Conservation (phyloP, 2,888 invertebrate species). For the Allacma fusca region DNA sequence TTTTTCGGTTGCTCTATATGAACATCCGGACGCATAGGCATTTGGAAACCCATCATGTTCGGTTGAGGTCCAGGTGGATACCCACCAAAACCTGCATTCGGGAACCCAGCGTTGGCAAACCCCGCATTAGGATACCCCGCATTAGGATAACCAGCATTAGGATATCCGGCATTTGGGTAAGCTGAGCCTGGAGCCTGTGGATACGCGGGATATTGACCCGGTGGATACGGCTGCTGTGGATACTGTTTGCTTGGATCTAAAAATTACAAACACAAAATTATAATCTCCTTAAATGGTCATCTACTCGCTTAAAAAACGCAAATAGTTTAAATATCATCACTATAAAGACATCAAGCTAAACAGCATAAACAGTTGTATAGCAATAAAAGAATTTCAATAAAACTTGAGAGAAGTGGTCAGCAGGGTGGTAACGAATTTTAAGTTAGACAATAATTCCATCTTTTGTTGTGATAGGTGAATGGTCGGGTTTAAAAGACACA, state of each 20-base stretch:
- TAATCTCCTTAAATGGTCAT: too few relatives aligned
- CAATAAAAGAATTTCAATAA: too few relatives aligned
- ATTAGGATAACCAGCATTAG: conserved; percentile 25
- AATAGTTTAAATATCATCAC: too few relatives aligned
- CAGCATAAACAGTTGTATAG: too few relatives aligned
- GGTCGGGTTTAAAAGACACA: too few relatives aligned
- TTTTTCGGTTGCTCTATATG: conserved; percentile 28
- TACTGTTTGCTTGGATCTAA: conserved; percentile 33
- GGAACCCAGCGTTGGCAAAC: conserved; percentile 12
- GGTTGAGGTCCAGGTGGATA: conserved; percentile 1
- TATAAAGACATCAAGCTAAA: too few relatives aligned
- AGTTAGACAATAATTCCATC: too few relatives aligned
- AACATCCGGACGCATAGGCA: conserved; percentile 21
- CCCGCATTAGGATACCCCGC: conserved; percentile 17
- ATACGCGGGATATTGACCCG: conserved; percentile 7
- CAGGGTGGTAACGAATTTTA: too few relatives aligned
- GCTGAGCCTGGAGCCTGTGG: conserved; percentile 1
- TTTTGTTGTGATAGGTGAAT: too few relatives aligned
- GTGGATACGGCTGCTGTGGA: conserved; percentile 11
- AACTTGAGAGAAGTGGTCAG: too few relatives aligned
- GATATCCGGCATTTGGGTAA: not conserved
- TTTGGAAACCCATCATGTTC: conserved; percentile 34
- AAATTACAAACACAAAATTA: not conserved
- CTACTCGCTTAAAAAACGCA: too few relatives aligned
- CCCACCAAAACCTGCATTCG: not conserved